Base-by-base conservation (phyloP, 2,113 vertebrate species). In the Melierax canorus region DNA sequence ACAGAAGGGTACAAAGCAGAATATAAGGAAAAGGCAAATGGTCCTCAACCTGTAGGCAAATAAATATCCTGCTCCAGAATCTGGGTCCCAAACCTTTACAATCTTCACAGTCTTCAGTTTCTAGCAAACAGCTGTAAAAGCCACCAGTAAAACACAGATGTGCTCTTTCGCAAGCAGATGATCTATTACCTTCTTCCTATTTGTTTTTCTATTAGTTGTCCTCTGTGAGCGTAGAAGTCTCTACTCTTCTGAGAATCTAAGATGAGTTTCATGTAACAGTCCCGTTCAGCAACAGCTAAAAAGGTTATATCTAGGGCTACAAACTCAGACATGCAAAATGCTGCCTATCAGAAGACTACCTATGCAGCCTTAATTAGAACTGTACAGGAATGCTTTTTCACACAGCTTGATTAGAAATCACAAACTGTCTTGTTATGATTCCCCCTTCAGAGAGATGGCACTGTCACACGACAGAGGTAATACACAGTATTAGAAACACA, bases 11-110 rank as follows among this genome's bases (percentile, higher is more conserved):
- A 36, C 43, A 48, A 69, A 50, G 84, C 82, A 92, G 84, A 96
- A 92, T 12, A 27, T 86, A 80, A 82, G 67, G 46, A 92, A 75
- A 88, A 90, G 79, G 86, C 67, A 80, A 76, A 67, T 34, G 36
- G 64, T 77, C 55, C 50, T 86, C 56, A 87, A 71, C 21, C 26
- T 38, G 21, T 4, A 80, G 34, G 41, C 51, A 36, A 53, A 60
- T 43, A 38, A 74, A 80, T 43, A 29, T 21, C 86, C 48, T 84
- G 29, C 55, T 89, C 41, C 50, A 56, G 39, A 76, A 58, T 80
- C 45, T 50, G 11, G 24, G 17, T 16, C 41, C 32, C 39, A 78
- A 39, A 88, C 26, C 10, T 62, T 72, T 84, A 51, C 17, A 80
- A 22, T 21, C 66, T 75, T 79, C 27, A 48, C 0, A 76, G 45